A percentile compares a stretch with the other conserved stretches of the same genome.
Conservation (phyloP, 35 echinoderm and acorn worm species). For the Strongylocentrotus purpuratus region DNA sequence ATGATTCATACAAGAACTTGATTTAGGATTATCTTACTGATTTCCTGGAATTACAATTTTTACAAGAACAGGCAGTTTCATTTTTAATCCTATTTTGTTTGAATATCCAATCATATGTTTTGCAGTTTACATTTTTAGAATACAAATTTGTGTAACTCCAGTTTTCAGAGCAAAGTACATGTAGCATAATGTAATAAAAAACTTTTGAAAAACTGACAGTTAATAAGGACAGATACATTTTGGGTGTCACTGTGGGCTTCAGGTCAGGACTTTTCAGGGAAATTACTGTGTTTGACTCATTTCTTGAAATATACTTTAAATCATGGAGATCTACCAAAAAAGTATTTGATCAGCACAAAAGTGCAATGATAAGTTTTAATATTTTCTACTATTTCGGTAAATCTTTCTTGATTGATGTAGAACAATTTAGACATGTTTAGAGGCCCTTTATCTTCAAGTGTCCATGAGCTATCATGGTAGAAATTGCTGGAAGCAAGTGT, state of each 20-base stretch:
- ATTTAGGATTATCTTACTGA: too few species aligned
- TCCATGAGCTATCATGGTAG: conserved; percentile 26
- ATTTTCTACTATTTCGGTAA: neutral
- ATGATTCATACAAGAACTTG: too few species aligned
- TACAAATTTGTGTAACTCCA: neutral
- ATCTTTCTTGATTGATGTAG: neutral
- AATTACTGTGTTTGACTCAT: neutral
- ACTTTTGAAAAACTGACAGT: too few species aligned
- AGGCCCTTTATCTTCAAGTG: conserved; percentile 40
- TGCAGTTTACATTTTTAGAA: neutral
- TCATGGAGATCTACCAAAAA: neutral
- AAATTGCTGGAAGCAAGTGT: conserved; percentile 68
- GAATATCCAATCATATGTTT: neutral
- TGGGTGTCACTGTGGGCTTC: neutral
- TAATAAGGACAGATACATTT: too few species aligned
- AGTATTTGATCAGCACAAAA: neutral
- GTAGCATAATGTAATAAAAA: neutral
- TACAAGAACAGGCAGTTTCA: neutral
- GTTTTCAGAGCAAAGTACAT: neutral
- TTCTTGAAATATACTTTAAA: neutral
- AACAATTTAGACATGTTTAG: neutral
- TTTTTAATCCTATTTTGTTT: neutral
- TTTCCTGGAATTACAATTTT: too few species aligned
- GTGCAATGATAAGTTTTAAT: neutral
- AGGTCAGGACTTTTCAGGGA: neutral